Evolutionary conservation across 2,113 vertebrate genomes (phyloP).

Genomic region (Siniperca knerii): DNA sequence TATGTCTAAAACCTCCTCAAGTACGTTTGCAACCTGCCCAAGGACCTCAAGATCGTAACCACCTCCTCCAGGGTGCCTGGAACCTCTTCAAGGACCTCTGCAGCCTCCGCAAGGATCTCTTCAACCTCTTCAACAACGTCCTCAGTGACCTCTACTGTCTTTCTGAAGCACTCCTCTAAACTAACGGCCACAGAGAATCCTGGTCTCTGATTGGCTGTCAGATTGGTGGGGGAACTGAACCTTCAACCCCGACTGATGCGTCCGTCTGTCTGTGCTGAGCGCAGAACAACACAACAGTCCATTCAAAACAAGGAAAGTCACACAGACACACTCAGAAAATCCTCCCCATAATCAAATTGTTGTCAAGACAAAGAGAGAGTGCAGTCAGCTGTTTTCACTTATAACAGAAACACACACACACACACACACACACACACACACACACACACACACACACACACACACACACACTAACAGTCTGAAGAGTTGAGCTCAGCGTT

Average conservation of each 20-base stretch:
- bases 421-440: not conserved
- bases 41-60: not conserved
- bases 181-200: not conserved
- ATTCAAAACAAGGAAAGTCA: constrained; percentile 15
- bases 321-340: constrained; percentile 30
- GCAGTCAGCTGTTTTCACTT: constrained; percentile 55
- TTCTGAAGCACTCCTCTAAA: not conserved
- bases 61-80: not conserved
- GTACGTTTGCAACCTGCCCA: not conserved
- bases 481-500: constrained; percentile 26
- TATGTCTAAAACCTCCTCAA: not conserved
- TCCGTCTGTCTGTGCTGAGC: not conserved
- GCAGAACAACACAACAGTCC: not conserved
- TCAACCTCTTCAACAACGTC: not conserved
- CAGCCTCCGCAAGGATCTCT: not conserved
- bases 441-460: constrained; percentile 5
- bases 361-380: constrained; percentile 41
- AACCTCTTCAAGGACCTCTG: not conserved
- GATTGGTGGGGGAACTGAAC: not conserved
- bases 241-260: not conserved
- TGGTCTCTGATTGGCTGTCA: not conserved
- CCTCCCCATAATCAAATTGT: constrained; percentile 31
- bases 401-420: constrained; percentile 9
- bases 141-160: not conserved
- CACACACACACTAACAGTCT: constrained; percentile 5